Evolutionary conservation across 1,140 invertebrate genomes (phyloP).

Genomic region (Eupristina koningsbergeri): DNA sequence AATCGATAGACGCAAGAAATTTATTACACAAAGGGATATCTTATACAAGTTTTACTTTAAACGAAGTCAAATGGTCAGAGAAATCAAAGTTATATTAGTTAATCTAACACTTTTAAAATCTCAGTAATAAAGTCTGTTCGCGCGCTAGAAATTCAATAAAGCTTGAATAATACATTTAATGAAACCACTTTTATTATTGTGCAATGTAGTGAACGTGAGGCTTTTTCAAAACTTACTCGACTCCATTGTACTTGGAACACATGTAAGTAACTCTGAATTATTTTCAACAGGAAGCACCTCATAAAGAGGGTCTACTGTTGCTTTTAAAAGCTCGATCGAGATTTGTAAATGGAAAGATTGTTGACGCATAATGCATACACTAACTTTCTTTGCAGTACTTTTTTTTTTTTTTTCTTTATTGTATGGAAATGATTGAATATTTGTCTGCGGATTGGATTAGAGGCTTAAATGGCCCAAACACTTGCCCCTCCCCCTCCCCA

Average conservation of each 20-base stretch:
- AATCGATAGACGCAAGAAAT: neutral
- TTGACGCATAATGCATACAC: slow-evolving; percentile 26
- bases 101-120: neutral
- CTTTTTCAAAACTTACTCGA: slow-evolving; percentile 33
- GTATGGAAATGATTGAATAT: neutral
- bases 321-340: slow-evolving; percentile 20
- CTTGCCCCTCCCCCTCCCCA: neutral
- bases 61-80: neutral
- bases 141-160: neutral
- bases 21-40: neutral
- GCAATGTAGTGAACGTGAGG: neutral
- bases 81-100: slow-evolving; percentile 5
- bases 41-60: neutral
- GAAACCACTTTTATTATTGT: slow-evolving; percentile 25
- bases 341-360: slow-evolving; percentile 45
- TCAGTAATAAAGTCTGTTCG: neutral
- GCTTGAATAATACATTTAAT: slow-evolving; percentile 25
- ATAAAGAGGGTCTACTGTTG: slow-evolving; percentile 30
- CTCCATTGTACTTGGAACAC: neutral
- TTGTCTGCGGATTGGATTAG: neutral
- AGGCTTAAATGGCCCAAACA: neutral
- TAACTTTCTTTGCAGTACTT: slow-evolving; percentile 3
- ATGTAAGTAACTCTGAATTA: slow-evolving; percentile 6
- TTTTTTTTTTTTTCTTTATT: slow-evolving; percentile 8
- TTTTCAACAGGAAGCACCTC: slow-evolving; percentile 43